Conservation (phyloP, 2,113 vertebrate species). For the Tachysurus vachellii region DNA sequence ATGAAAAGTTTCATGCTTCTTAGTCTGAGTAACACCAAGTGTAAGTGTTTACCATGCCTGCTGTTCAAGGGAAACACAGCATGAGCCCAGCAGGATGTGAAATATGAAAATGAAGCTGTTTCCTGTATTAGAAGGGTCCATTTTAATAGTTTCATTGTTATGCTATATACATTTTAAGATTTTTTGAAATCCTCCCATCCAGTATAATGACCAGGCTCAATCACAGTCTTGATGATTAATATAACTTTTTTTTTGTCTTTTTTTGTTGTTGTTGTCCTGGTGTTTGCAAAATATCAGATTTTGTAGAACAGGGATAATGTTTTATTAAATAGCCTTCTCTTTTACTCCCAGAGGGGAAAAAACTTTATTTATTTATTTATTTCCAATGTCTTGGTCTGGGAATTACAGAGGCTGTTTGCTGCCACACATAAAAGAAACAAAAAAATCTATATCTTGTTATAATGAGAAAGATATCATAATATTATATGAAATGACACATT, state of each 20-base stretch:
- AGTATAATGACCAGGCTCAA: neutral
- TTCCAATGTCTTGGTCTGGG: neutral
- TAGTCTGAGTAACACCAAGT: neutral
- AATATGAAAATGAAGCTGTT: neutral
- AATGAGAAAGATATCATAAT: neutral
- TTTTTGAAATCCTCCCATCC: neutral
- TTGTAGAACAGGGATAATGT: neutral
- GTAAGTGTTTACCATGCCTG: neutral
- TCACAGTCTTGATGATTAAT: neutral
- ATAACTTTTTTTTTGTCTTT: neutral
- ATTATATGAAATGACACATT: neutral
- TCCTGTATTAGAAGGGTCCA: neutral
- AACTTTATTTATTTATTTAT: neutral
- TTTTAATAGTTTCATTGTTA: neutral
- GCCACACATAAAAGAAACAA: neutral
- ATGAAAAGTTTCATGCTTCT: neutral
- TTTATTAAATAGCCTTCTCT: neutral
- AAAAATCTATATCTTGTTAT: neutral
- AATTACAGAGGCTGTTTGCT: neutral
- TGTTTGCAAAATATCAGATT: neutral
- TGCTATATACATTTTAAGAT: neutral
- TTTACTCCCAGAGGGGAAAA: neutral
- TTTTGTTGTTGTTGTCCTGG: neutral
- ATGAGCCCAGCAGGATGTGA: conserved; percentile 11
- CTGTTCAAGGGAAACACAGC: neutral